A percentile compares a stretch with the other conserved stretches of the same genome.
Conservation (phyloP, 2,113 vertebrate species). For the Oceanites oceanicus region DNA sequence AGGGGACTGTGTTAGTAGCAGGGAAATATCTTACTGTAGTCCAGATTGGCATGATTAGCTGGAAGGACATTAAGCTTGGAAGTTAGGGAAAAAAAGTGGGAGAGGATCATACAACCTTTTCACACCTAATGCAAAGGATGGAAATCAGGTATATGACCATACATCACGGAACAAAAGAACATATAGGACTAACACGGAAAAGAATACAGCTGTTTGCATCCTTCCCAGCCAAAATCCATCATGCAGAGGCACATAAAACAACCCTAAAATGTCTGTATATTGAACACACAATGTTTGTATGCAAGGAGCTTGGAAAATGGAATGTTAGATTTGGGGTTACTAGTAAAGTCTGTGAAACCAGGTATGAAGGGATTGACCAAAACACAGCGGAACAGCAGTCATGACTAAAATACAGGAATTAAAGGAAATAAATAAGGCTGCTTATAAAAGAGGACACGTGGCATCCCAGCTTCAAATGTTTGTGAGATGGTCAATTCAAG, state of each 20-base stretch:
- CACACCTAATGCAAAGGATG: neutral
- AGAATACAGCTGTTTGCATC: neutral
- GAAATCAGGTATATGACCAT: neutral
- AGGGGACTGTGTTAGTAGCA: neutral
- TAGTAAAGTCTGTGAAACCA: neutral
- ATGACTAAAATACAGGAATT: neutral
- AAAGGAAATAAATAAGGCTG: slow-evolving; percentile 14
- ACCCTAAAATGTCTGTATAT: neutral
- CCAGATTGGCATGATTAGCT: neutral
- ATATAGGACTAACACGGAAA: neutral
- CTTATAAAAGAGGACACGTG: neutral
- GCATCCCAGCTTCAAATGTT: neutral
- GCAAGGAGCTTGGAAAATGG: neutral
- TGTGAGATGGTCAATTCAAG: neutral
- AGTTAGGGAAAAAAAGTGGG: neutral
- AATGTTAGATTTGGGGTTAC: neutral
- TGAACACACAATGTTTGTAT: neutral
- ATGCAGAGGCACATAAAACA: neutral
- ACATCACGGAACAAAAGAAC: neutral
- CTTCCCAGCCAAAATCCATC: neutral
- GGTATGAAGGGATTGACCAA: neutral
- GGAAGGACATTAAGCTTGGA: neutral
- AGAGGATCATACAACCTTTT: neutral
- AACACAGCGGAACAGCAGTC: neutral
- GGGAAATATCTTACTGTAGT: neutral